These are phyloP conservation scores for Pinctada fucata DNA, from an alignment of 2,888 invertebrate genomes.

Conservation along the genomic window DNA sequence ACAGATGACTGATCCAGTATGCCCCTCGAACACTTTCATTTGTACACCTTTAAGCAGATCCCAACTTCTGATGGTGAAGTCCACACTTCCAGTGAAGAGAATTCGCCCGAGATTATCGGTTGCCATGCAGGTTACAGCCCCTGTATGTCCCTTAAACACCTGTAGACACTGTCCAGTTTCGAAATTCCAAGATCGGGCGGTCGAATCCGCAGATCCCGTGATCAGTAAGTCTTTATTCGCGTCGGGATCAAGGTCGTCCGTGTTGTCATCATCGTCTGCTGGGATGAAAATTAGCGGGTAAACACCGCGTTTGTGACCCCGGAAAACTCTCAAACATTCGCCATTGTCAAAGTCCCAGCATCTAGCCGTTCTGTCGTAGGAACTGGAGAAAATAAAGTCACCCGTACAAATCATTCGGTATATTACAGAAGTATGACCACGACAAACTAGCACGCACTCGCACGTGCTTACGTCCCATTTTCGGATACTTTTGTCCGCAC, in stretches of 20 bases:
- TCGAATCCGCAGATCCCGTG: constrained; percentile 76
- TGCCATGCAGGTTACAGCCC: constrained; percentile 78
- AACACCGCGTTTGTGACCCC: constrained; percentile 78
- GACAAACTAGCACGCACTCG: constrained; percentile 77
- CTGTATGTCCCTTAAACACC: constrained; percentile 77
- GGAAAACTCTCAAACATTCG: constrained; percentile 75
- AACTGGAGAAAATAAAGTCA: constrained; percentile 75
- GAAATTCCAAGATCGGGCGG: constrained; percentile 76
- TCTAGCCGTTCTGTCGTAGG: constrained; percentile 75
- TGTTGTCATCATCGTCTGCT: constrained; percentile 72
- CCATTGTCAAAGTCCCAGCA: constrained; percentile 79
- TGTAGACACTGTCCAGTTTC: constrained; percentile 75
- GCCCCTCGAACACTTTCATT: constrained; percentile 76
- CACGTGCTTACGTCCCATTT: constrained; percentile 79
- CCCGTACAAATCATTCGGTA: constrained; percentile 78
- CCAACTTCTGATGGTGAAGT: constrained; percentile 78
- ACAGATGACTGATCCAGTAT: constrained; percentile 77
- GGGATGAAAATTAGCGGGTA: constrained; percentile 79
- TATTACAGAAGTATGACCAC: constrained; percentile 77
- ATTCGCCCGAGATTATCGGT: constrained; percentile 75
- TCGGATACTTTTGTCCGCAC: constrained; percentile 78
- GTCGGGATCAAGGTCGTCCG: constrained; percentile 65
- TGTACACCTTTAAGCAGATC: constrained; percentile 76
- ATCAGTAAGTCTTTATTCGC: constrained; percentile 73
- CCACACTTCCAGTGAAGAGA: constrained; percentile 78